Conservation (phyloP, 2,113 vertebrate genomes). For the Hippolais icterina region DNA sequence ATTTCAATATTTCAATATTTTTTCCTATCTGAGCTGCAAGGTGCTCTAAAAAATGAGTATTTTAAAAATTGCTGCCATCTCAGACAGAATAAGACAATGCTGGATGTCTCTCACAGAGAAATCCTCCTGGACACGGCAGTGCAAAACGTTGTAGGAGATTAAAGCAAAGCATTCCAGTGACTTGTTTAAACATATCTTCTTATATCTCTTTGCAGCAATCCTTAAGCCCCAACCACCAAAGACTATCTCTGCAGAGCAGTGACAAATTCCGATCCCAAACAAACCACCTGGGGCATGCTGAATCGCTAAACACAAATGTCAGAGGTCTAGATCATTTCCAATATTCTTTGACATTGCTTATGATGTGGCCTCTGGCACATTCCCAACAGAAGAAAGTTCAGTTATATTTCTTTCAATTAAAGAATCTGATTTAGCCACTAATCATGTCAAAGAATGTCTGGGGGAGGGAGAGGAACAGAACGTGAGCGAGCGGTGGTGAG, state of each 20-base stretch:
- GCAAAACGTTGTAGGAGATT: constrained; percentile 25
- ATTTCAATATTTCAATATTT: not conserved
- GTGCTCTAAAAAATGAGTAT: not conserved
- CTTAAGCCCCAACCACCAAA: constrained; percentile 46
- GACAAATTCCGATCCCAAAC: constrained; percentile 28
- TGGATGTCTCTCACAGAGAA: constrained; percentile 17
- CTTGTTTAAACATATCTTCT: constrained; percentile 53
- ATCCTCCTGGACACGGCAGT: constrained; percentile 36
- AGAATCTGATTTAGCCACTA: constrained; percentile 42
- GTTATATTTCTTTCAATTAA: constrained; percentile 54
- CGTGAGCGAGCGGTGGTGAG: not conserved
- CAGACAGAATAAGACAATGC: not conserved
- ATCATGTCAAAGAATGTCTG: constrained; percentile 60
- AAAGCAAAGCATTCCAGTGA: constrained; percentile 54
- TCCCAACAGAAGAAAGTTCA: constrained; percentile 40
- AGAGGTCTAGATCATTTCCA: constrained; percentile 15
- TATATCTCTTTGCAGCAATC: constrained; percentile 40
- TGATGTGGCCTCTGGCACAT: constrained; percentile 39
- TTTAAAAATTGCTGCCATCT: not conserved
- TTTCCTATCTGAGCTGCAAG: not conserved
- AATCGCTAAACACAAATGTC: constrained; percentile 43
- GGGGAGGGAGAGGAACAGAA: constrained; percentile 39
- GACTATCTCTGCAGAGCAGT: constrained; percentile 15
- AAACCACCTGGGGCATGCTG: constrained; percentile 3
- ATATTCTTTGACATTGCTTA: constrained; percentile 30